Conservation (phyloP, 2,113 vertebrate genomes). For the Rhombomys opimus region DNA sequence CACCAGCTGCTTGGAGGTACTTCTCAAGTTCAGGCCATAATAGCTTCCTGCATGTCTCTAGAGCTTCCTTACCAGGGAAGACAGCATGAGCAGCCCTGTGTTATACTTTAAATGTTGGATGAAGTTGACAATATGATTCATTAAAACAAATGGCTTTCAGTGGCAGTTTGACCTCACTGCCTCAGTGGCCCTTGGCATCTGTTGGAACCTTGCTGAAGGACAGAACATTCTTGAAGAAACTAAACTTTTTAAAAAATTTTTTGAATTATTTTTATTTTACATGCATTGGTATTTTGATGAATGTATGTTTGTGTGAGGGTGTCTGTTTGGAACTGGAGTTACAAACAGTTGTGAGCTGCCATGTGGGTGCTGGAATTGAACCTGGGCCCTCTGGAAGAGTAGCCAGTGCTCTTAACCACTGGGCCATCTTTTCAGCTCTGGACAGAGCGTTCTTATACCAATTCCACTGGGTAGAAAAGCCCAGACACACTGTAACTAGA, state of each 20-base stretch:
- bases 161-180: background rate
- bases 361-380: too few relatives aligned
- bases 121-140: background rate
- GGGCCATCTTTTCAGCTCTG: too few relatives aligned
- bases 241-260: too few relatives aligned
- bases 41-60: background rate
- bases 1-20: background rate
- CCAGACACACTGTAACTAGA: background rate
- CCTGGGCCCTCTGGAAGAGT: too few relatives aligned
- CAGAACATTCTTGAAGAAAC: too few relatives aligned
- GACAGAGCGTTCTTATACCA: background rate
- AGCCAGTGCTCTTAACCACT: too few relatives aligned
- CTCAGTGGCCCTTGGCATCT: background rate
- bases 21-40: background rate
- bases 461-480: background rate
- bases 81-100: background rate
- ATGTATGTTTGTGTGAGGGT: too few relatives aligned
- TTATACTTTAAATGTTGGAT: background rate
- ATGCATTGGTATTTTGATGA: too few relatives aligned
- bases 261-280: too few relatives aligned
- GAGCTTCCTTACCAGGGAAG: constrained; percentile 6
- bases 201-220: background rate
- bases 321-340: too few relatives aligned
- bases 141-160: background rate
- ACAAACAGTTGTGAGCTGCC: too few relatives aligned